Evolutionary conservation across 2,888 invertebrate species (phyloP).

Genomic region (Plebejus argus): DNA sequence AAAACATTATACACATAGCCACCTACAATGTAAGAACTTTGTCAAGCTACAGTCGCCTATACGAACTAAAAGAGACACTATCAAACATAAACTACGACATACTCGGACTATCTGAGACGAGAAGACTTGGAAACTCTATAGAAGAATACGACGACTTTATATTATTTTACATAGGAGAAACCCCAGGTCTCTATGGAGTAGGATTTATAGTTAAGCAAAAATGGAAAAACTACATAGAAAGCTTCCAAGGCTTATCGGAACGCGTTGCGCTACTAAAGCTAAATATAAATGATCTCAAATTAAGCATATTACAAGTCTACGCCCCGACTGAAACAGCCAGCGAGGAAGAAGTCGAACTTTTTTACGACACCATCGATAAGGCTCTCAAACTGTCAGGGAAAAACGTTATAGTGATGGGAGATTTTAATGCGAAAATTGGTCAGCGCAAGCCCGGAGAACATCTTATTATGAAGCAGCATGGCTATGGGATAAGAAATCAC

Average conservation of each 20-base stretch:
- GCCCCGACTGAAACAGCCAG: too few relatives aligned
- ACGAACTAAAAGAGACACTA: slow-evolving; percentile 36
- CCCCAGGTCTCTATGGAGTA: slow-evolving; percentile 36
- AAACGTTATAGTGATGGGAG: too few relatives aligned
- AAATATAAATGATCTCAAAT: too few relatives aligned
- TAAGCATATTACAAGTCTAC: too few relatives aligned
- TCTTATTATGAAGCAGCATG: slow-evolving; percentile 14
- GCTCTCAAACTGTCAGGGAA: too few relatives aligned
- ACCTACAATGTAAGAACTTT: slow-evolving; percentile 15
- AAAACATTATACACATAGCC: not conserved
- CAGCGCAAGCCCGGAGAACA: not conserved
- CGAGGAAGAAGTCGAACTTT: not conserved
- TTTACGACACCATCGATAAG: too few relatives aligned
- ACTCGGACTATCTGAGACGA: slow-evolving; percentile 37
- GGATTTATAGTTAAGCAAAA: slow-evolving; percentile 34
- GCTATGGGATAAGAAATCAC: slow-evolving; percentile 35
- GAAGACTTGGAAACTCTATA: slow-evolving; percentile 37
- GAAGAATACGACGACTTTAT: slow-evolving; percentile 39
- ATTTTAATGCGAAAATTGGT: too few relatives aligned
- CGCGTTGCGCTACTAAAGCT: too few relatives aligned
- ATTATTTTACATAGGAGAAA: slow-evolving; percentile 38
- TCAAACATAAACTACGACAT: slow-evolving; percentile 38
- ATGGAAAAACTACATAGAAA: not conserved
- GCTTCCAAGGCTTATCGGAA: not conserved
- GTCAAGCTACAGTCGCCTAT: slow-evolving; percentile 5